These are phyloP conservation scores for Tetraneura akinire DNA, from an alignment of 1,140 invertebrate genomes.

Conservation along the genomic window DNA sequence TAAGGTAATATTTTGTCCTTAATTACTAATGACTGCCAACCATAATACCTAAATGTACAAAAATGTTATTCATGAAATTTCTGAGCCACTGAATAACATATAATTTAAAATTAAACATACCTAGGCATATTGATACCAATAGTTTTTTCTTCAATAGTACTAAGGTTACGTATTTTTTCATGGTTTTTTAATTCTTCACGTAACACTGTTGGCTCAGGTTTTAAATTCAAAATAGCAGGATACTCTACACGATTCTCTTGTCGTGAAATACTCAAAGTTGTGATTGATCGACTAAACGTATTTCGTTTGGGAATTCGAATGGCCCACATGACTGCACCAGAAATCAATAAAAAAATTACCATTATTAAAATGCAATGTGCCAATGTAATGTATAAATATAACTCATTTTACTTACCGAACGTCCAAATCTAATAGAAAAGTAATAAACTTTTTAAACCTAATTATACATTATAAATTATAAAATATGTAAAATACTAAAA, in stretches of 20 bases:
- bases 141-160: constrained; percentile 51
- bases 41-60: constrained; percentile 79
- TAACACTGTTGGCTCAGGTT: not conserved
- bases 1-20: constrained; percentile 67
- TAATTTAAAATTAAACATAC: not conserved
- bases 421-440: not conserved
- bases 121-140: constrained; percentile 50
- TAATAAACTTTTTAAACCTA: not conserved
- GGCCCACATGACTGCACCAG: not conserved
- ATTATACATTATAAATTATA: not conserved
- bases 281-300: not conserved
- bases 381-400: not conserved
- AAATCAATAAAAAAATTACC: not conserved
- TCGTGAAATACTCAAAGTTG: not conserved
- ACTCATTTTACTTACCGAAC: not conserved
- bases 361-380: too few species aligned
- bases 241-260: constrained; percentile 26
- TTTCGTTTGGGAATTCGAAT: constrained; percentile 15
- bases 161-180: constrained; percentile 49
- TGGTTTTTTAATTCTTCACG: constrained; percentile 13
- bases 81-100: not conserved
- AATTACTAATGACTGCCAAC: constrained; percentile 68
- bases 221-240: not conserved
- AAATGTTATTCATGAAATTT: constrained; percentile 58
- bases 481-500: too few species aligned